A percentile compares a stretch with the other conserved stretches of the same genome.
These are phyloP conservation scores for Cygnus olor DNA, from an alignment of 2,797 vertebrate species.

Conservation along the genomic window DNA sequence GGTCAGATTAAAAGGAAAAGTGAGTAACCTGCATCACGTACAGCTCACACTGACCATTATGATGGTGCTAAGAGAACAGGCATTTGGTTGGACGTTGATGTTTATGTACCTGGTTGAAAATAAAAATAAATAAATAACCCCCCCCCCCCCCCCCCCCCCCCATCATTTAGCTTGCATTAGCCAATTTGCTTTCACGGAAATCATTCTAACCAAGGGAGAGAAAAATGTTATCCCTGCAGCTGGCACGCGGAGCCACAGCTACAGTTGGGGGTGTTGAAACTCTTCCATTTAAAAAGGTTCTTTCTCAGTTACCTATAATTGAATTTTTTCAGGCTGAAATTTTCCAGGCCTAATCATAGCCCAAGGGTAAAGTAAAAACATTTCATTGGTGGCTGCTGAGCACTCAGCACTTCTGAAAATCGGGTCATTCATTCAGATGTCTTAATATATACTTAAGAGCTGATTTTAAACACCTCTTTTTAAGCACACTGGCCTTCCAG, in stretches of 20 bases:
- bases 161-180: background rate
- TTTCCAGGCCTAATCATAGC: conserved; percentile 58
- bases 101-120: background rate
- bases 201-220: background rate
- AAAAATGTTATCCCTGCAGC: background rate
- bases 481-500: conserved; percentile 28
- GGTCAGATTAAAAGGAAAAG: background rate
- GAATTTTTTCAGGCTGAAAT: conserved; percentile 60
- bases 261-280: background rate
- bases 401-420: conserved; percentile 38
- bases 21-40: accelerated
- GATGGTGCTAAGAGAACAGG: background rate
- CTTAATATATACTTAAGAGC: conserved; percentile 52
- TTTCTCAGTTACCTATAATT: conserved; percentile 52
- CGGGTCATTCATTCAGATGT: conserved; percentile 61
- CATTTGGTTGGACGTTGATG: background rate
- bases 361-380: conserved; percentile 57
- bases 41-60: background rate
- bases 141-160: background rate
- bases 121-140: background rate
- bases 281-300: conserved; percentile 20
- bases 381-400: conserved; percentile 50
- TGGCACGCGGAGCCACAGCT: background rate
- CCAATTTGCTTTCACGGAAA: background rate
- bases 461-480: conserved; percentile 57